These are phyloP conservation scores for Helicoverpa assulta DNA, from an alignment of 2,888 invertebrate genomes.

Conservation along the genomic window DNA sequence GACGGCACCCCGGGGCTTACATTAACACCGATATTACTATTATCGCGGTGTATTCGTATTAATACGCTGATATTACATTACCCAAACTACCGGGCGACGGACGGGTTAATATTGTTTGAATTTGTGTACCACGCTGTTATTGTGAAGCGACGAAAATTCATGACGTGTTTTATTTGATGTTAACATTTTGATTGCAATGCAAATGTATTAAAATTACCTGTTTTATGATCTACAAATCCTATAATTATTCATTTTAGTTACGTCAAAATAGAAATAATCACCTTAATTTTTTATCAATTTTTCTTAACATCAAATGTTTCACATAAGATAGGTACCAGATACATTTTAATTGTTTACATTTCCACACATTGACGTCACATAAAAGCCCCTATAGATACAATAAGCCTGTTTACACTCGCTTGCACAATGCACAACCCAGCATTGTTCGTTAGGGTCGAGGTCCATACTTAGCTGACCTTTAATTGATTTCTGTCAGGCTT, in stretches of 20 bases:
- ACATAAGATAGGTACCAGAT: no score
- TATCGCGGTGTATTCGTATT: slow-evolving; percentile 61
- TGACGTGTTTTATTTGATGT: not conserved
- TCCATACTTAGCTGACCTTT: slow-evolving; percentile 77
- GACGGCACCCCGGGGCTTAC: slow-evolving; percentile 68
- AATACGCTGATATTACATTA: slow-evolving; percentile 55
- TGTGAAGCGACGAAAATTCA: not conserved
- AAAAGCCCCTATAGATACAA: slow-evolving; percentile 11
- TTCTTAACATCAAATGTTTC: no score
- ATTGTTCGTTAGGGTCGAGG: slow-evolving; percentile 78
- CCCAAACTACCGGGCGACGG: slow-evolving; percentile 57
- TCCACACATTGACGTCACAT: not conserved
- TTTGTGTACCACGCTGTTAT: slow-evolving; percentile 26
- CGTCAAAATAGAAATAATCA: no score
- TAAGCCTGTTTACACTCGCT: slow-evolving; percentile 23
- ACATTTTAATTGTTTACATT: not conserved
- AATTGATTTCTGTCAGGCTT: slow-evolving; percentile 74
- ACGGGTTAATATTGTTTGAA: slow-evolving; percentile 58
- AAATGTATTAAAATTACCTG: not conserved
- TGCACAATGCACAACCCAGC: slow-evolving; percentile 68
- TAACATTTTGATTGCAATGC: not conserved
- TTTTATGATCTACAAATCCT: no score
- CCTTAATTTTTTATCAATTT: no score
- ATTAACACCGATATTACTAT: slow-evolving; percentile 68
- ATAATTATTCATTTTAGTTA: no score